Base-by-base conservation (phyloP, 1,140 invertebrate species). In the Procambarus clarkii region DNA sequence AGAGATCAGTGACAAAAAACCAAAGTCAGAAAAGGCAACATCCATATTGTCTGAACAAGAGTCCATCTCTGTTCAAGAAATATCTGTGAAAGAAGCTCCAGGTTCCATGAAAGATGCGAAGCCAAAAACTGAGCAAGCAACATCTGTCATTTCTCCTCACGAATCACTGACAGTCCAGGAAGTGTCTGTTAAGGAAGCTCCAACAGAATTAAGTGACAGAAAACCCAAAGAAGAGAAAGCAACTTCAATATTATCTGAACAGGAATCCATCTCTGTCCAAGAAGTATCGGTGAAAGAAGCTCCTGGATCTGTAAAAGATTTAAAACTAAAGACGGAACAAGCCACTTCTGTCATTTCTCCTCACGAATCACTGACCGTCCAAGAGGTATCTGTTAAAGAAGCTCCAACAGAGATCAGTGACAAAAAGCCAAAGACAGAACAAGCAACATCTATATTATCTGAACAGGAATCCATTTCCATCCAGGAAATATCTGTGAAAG, bases 41-140 rank as follows among this genome's bases (percentile, higher is more conserved):
- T 82, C 85, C 3, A 60, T 87, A 13, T 44, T 78, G 4, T 87
- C 76, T 34, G 85, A 87, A 79, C 85, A 79, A 24, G 85, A 87
- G 24, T 87, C 85, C 0, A 87, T 87, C 5, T 54, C 79, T 74
- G 79, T 89, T 5, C 79, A 89, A 21, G 87, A 89, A 60, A 21
- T 85, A 15, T 88, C 91, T 21, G 81, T 89, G 45, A 96, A 95
- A 93, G 96, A 96, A 95, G 94, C 94, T 71, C 82, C 80, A 69
- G 88, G 95, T 90, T 95, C 95, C 88, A 93, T 93, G 24, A 93
- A 94, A 89, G 94, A 95, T 54, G 58, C 94, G 3, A 94, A 93
- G 91, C 95, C 95, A 34, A 94, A 95, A 58, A 88, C 90, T 46
- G 96, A 96, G 93, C 93, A 93, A 69, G 96, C 95, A 0, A 94